These are phyloP conservation scores for Tinea pellionella DNA, from an alignment of 2,888 invertebrate species.

Conservation along the genomic window DNA sequence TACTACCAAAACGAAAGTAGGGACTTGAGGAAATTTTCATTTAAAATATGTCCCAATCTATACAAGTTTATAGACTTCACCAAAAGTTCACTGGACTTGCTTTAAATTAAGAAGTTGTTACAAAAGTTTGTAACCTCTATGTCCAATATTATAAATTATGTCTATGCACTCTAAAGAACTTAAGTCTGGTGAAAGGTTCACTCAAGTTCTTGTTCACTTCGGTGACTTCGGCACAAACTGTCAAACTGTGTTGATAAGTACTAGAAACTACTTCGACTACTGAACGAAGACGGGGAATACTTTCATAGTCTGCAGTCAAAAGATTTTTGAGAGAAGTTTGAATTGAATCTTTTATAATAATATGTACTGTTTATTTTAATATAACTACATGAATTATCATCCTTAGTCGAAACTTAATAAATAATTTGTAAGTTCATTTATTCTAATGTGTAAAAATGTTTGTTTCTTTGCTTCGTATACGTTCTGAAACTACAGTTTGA, in stretches of 20 bases:
- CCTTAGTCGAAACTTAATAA: too few relatives aligned
- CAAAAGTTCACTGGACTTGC: background rate
- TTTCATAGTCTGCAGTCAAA: background rate
- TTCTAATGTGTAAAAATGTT: too few relatives aligned
- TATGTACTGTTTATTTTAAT: too few relatives aligned
- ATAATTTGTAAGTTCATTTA: too few relatives aligned
- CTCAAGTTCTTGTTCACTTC: conserved; percentile 2
- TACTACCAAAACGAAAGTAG: too few relatives aligned
- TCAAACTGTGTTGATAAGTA: conserved; percentile 4
- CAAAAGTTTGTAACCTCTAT: background rate
- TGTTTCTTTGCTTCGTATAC: too few relatives aligned
- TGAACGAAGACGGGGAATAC: background rate
- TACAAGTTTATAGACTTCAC: background rate
- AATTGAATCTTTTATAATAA: background rate
- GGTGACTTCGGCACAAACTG: conserved; percentile 2
- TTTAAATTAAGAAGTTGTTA: background rate
- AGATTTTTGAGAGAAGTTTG: background rate
- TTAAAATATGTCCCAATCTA: background rate
- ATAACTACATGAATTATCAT: too few relatives aligned
- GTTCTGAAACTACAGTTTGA: too few relatives aligned
- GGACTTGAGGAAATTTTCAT: background rate
- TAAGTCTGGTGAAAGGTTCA: conserved; percentile 6
- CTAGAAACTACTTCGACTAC: conserved; percentile 1
- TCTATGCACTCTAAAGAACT: conserved; percentile 3
- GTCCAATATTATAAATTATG: conserved; percentile 1